A percentile compares a stretch with the other conserved stretches of the same genome.
Evolutionary conservation across 64 coral and sea anemone genomes (phyloP).

Genomic region (Anthopleura sola): DNA sequence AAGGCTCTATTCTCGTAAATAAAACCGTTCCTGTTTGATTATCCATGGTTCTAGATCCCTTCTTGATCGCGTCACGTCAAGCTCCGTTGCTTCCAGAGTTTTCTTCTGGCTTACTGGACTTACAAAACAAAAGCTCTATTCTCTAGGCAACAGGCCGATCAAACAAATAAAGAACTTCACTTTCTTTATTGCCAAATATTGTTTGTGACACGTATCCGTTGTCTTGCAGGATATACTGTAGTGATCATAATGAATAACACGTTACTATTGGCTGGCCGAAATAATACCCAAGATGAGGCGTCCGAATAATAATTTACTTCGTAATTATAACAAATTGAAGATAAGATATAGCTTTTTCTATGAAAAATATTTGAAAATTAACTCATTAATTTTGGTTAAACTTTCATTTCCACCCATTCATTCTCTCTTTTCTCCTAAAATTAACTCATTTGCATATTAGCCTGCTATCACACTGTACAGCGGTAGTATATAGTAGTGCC

Average conservation of each 20-base stretch:
- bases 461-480: not conserved
- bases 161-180: not conserved
- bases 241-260: not conserved
- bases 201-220: not conserved
- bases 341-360: not conserved
- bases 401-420: not conserved
- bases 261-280: not conserved
- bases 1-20: not conserved
- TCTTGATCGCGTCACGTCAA: not conserved
- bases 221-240: not conserved
- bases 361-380: not conserved
- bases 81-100: not conserved
- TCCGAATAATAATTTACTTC: not conserved
- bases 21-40: not conserved
- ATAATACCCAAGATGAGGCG: not conserved
- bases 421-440: not conserved
- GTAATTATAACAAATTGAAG: not conserved
- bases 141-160: not conserved
- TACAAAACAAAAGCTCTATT: not conserved
- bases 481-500: not conserved
- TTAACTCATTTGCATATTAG: not conserved
- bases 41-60: not conserved
- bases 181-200: not conserved
- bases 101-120: not conserved
- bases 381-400: not conserved